Evolutionary conservation across 2,113 vertebrate species (phyloP).

Genomic region (Sula dactylatra): DNA sequence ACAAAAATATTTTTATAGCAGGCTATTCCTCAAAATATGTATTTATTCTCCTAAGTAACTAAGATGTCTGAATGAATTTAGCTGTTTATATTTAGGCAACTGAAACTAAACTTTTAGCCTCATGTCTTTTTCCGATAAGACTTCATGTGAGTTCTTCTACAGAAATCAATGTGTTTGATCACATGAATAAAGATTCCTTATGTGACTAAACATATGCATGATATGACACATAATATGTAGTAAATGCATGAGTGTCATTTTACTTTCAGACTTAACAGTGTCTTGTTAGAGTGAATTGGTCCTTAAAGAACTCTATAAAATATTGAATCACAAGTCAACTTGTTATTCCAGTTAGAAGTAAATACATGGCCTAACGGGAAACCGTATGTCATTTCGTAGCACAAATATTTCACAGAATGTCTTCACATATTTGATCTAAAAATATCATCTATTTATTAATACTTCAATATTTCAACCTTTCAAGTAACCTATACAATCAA

Average conservation of each 20-base stretch:
- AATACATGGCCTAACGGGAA: background rate
- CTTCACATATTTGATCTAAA: conserved; percentile 47
- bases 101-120: background rate
- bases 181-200: background rate
- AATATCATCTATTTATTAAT: conserved; percentile 67
- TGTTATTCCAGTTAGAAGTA: conserved; percentile 5
- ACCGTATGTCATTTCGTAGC: background rate
- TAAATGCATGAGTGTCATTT: background rate
- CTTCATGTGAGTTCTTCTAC: background rate
- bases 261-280: background rate
- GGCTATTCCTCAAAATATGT: background rate
- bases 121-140: background rate
- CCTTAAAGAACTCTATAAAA: background rate
- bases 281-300: background rate
- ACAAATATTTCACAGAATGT: conserved; percentile 57
- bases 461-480: conserved; percentile 40
- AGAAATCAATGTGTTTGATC: background rate
- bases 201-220: background rate
- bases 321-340: background rate
- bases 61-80: background rate
- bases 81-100: background rate
- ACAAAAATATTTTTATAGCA: conserved; percentile 37
- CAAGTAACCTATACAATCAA: conserved; percentile 42
- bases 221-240: background rate
- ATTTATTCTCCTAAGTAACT: conserved; percentile 9